These are phyloP conservation scores for Oreotrochilus melanogaster DNA, from an alignment of 2,113 vertebrate genomes.

Conservation along the genomic window DNA sequence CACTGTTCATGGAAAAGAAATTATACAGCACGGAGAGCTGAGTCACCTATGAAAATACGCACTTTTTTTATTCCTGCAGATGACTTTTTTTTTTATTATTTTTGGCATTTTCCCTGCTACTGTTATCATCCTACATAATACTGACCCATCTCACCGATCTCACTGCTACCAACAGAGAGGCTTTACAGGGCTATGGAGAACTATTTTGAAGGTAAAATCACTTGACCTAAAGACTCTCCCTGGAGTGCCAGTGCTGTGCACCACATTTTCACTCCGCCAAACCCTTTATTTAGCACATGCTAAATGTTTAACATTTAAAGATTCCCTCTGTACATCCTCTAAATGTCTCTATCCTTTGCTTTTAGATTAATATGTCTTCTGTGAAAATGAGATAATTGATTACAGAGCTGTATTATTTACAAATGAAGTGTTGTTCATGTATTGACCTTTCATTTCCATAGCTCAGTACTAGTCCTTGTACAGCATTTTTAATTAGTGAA, in stretches of 20 bases:
- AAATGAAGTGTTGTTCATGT: conserved; percentile 75
- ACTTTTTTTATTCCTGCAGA: neutral
- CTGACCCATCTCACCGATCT: neutral
- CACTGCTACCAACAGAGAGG: neutral
- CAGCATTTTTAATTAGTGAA: conserved; percentile 59
- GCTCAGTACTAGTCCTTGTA: conserved; percentile 53
- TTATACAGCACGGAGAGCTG: neutral
- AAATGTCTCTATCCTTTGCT: conserved; percentile 71
- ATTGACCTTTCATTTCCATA: conserved; percentile 73
- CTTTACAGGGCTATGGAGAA: conserved; percentile 49
- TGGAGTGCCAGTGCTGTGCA: neutral
- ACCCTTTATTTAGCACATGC: conserved; percentile 60
- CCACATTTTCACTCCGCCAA: conserved; percentile 47
- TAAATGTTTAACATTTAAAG: conserved; percentile 76
- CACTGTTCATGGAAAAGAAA: neutral
- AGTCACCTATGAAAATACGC: neutral
- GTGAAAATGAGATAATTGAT: conserved; percentile 79
- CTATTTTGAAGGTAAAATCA: conserved; percentile 56
- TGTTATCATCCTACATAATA: neutral
- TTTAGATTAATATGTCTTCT: conserved; percentile 73
- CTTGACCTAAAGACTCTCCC: conserved; percentile 66
- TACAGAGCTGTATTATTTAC: conserved; percentile 76
- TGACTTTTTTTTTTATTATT: neutral
- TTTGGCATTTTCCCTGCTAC: neutral
- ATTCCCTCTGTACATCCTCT: conserved; percentile 61